Conservation (phyloP, 2,888 invertebrate genomes). For the Didymodactylos carnosus region DNA sequence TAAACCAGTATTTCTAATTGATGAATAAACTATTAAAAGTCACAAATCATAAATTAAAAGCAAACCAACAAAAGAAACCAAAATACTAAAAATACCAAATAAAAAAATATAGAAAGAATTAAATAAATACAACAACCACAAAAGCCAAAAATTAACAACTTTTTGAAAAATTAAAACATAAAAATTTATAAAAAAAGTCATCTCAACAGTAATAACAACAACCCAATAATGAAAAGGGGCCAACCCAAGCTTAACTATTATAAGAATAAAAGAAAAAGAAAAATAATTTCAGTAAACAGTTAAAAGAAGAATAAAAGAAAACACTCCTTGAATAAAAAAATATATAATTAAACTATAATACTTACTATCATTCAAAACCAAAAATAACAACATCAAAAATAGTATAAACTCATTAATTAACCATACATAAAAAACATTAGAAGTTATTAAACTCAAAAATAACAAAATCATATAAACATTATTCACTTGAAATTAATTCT, state of each 20-base stretch:
- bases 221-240: background rate
- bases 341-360: background rate
- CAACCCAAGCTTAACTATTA: background rate
- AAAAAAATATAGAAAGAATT: background rate
- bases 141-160: background rate
- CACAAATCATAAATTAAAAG: background rate
- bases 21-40: background rate
- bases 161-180: background rate
- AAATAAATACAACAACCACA: background rate
- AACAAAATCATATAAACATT: background rate
- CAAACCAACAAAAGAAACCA: background rate
- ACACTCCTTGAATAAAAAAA: background rate
- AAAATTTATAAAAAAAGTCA: background rate
- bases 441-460: background rate
- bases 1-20: background rate
- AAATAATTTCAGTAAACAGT: background rate
- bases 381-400: background rate
- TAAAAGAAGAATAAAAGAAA: background rate
- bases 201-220: background rate
- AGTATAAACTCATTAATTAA: background rate
- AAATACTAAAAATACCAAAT: background rate
- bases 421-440: background rate
- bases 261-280: background rate
- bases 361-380: background rate
- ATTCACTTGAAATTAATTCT: background rate